phyloP scores from a whole-genome alignment of 2,797 vertebrate genomes.

The Pseudomugil gertrudae region DNA sequence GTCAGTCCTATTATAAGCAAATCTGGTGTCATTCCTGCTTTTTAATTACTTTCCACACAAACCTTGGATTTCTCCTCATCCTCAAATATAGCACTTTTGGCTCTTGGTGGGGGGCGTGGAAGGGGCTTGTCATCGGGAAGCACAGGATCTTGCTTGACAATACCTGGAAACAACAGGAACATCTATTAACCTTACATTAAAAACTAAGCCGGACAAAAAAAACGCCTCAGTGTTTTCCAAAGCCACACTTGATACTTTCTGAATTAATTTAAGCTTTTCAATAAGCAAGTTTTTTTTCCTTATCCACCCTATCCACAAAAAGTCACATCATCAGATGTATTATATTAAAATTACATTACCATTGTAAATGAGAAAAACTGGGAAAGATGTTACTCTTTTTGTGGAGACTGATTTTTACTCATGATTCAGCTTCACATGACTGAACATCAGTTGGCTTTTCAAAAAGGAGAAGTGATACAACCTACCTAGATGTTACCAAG shows the following conservation, averaged over 20 bases:
- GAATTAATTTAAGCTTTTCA: neutral
- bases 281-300: neutral
- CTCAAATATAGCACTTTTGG: slow-evolving; percentile 93
- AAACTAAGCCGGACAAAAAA: slow-evolving; percentile 6
- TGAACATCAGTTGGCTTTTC: slow-evolving; percentile 17
- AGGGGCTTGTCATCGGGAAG: slow-evolving; percentile 88
- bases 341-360: neutral
- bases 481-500: neutral
- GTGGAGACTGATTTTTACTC: slow-evolving; percentile 1
- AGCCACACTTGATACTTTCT: neutral
- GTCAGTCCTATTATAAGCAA: neutral
- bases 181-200: slow-evolving; percentile 21
- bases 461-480: slow-evolving; percentile 47
- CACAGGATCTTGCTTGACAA: slow-evolving; percentile 92
- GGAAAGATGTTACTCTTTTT: neutral
- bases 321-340: neutral
- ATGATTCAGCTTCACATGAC: slow-evolving; percentile 33
- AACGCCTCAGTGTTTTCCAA: neutral
- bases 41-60: slow-evolving; percentile 15
- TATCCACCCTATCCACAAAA: no score
- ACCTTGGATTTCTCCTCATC: slow-evolving; percentile 99
- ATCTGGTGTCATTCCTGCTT: neutral
- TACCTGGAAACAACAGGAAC: slow-evolving; percentile 84
- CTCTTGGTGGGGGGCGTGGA: slow-evolving; percentile 85
- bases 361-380: neutral